Percentiles rank a stretch among this genome's conserved stretches.
phyloP scores from a whole-genome alignment of 2,797 vertebrate species.

The Hyperoplus lanceolatus region DNA sequence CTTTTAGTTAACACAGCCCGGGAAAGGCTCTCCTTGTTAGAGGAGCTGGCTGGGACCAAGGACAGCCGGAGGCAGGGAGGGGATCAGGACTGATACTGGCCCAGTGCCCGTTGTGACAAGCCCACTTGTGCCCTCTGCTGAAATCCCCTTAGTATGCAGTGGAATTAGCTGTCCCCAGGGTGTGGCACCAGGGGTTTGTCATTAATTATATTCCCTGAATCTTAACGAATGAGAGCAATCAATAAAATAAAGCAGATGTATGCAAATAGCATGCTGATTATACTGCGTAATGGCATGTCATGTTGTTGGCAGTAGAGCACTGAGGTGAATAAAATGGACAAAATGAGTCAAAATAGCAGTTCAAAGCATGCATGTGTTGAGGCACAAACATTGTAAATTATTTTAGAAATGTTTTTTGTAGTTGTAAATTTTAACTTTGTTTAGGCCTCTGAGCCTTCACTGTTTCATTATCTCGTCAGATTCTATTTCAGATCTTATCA shows the following conservation, averaged over 20 bases:
- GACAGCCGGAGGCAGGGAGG: conserved; percentile 85
- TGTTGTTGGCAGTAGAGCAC: conserved; percentile 72
- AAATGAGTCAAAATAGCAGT: conserved; percentile 46
- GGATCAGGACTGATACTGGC: conserved; percentile 84
- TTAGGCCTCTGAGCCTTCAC: conserved; percentile 43
- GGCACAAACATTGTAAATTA: conserved; percentile 13
- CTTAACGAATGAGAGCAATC: conserved; percentile 89
- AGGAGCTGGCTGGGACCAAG: conserved; percentile 84
- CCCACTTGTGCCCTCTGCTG: conserved; percentile 89
- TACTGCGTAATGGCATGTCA: conserved; percentile 84
- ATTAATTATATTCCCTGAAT: conserved; percentile 90
- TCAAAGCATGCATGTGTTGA: conserved; percentile 22
- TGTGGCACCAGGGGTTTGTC: conserved; percentile 82
- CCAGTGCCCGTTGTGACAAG: conserved; percentile 85
- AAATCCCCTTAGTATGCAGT: conserved; percentile 86
- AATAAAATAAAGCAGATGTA: conserved; percentile 90
- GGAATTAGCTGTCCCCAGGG: conserved; percentile 88
- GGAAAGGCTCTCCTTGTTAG: conserved; percentile 89
- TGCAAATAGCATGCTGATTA: conserved; percentile 91
- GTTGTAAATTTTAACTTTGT: conserved; percentile 26
- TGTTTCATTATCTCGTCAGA: conserved; percentile 68
- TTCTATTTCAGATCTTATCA: conserved; percentile 73
- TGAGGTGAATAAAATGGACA: conserved; percentile 27
- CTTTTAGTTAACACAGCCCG: conserved; percentile 89
- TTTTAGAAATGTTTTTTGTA: conserved; percentile 13